A percentile compares a stretch with the other conserved stretches of the same genome.
Evolutionary conservation across 2,113 vertebrate species (phyloP).

Genomic region (Neodontobutis hainanensis): DNA sequence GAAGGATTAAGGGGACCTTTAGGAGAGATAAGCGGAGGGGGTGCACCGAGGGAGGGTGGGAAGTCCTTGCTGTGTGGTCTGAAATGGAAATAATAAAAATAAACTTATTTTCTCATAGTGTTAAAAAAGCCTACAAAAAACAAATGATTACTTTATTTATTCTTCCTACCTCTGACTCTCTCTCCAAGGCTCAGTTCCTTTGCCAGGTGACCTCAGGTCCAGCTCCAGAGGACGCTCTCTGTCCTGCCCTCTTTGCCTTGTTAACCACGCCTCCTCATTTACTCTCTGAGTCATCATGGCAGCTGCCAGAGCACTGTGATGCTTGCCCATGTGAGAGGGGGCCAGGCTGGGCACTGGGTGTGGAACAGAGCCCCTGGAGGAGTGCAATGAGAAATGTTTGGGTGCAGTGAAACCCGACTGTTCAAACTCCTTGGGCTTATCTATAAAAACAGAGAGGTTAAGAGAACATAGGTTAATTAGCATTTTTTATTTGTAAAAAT

Average conservation of each 20-base stretch:
- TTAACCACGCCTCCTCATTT: conserved; percentile 92
- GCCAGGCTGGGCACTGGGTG: conserved; percentile 88
- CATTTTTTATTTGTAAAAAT: background rate
- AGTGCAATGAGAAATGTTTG: conserved; percentile 82
- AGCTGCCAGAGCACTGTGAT: conserved; percentile 74
- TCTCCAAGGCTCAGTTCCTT: conserved; percentile 79
- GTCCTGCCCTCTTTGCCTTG: conserved; percentile 89
- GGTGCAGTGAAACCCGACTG: conserved; percentile 79
- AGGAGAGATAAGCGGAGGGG: conserved; percentile 94
- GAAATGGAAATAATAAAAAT: conserved; percentile 18
- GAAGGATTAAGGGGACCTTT: conserved; percentile 82
- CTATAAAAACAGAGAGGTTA: conserved; percentile 67
- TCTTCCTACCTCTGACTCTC: conserved; percentile 85
- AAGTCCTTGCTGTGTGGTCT: conserved; percentile 83
- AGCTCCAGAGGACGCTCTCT: conserved; percentile 91
- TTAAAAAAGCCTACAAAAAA: background rate
- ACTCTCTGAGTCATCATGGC: conserved; percentile 88
- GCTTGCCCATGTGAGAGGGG: conserved; percentile 81
- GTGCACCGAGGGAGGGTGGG: conserved; percentile 85
- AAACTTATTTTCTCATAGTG: background rate
- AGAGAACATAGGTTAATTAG: background rate
- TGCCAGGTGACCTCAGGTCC: conserved; percentile 78
- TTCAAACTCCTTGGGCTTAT: conserved; percentile 88
- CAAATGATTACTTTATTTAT: background rate
- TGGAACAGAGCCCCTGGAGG: conserved; percentile 77